Evolutionary conservation across 2,888 invertebrate genomes (phyloP).

Genomic region (Therioaphis trifolii): DNA sequence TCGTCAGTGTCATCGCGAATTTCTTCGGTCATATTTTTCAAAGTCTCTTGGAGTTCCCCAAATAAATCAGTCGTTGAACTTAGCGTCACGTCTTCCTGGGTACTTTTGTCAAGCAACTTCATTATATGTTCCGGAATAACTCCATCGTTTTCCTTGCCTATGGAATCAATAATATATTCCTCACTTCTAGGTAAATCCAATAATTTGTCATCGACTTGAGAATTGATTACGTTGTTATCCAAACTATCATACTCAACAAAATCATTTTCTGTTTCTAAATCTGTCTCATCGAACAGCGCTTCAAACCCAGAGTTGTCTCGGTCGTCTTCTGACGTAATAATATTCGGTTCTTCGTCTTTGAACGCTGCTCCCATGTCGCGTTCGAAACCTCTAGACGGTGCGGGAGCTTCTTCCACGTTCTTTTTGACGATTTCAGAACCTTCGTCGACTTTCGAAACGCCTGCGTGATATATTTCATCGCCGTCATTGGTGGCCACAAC

Average conservation of each 20-base stretch:
- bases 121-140: conserved; percentile 47
- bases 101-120: conserved; percentile 19
- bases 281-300: conserved; percentile 28
- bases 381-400: neutral
- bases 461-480: neutral
- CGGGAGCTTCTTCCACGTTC: neutral
- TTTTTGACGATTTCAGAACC: neutral
- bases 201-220: conserved; percentile 63
- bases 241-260: conserved; percentile 64
- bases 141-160: conserved; percentile 38
- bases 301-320: conserved; percentile 35
- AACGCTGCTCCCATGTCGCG: conserved; percentile 2
- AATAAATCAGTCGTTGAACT: conserved; percentile 63
- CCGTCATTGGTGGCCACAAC: neutral
- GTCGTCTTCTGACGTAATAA: conserved; percentile 45
- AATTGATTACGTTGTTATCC: conserved; percentile 60
- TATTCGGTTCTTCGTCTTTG: conserved; percentile 53
- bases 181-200: neutral
- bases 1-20: conserved; percentile 29
- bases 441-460: neutral
- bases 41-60: conserved; percentile 57
- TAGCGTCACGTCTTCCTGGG: conserved; percentile 61
- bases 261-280: conserved; percentile 21
- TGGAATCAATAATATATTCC: neutral
- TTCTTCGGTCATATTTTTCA: conserved; percentile 63